Evolutionary conservation across 2,888 invertebrate genomes (phyloP).

Genomic region (Hartigia nigra): DNA sequence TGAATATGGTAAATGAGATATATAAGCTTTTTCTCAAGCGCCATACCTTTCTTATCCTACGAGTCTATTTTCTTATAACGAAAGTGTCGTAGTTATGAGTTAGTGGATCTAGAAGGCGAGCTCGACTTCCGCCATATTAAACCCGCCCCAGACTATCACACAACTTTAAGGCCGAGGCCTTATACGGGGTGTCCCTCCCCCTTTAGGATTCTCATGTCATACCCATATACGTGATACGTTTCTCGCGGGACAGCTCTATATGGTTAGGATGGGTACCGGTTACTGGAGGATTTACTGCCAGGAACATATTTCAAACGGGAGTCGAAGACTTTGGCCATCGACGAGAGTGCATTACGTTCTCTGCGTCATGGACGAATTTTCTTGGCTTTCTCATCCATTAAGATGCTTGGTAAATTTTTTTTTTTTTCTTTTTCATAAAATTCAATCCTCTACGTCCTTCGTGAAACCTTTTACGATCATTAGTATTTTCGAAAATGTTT

Average conservation of each 20-base stretch:
- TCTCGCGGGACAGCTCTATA: constrained; percentile 23
- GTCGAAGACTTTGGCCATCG: constrained; percentile 30
- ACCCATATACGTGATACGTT: constrained; percentile 39
- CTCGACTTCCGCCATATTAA: constrained; percentile 54
- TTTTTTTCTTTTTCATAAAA: background rate
- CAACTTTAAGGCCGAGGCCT: constrained; percentile 43
- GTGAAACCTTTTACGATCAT: background rate
- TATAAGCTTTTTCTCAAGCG: background rate
- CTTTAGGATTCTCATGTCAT: constrained; percentile 6
- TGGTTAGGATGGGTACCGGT: constrained; percentile 31
- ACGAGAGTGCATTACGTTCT: constrained; percentile 18
- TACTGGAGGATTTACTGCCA: constrained; percentile 47
- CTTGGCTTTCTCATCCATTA: background rate
- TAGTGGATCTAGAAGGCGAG: constrained; percentile 44
- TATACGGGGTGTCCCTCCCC: background rate
- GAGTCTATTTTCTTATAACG: background rate
- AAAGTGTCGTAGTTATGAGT: constrained; percentile 42
- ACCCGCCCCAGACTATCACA: constrained; percentile 43
- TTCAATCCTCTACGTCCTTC: background rate
- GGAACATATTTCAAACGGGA: constrained; percentile 44
- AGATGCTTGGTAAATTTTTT: background rate
- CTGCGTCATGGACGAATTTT: background rate
- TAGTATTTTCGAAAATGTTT: background rate
- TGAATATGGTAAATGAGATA: background rate
- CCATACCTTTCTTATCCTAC: background rate